Base-by-base conservation (phyloP, 2,888 invertebrate species). In the Dryomyza anilis region DNA sequence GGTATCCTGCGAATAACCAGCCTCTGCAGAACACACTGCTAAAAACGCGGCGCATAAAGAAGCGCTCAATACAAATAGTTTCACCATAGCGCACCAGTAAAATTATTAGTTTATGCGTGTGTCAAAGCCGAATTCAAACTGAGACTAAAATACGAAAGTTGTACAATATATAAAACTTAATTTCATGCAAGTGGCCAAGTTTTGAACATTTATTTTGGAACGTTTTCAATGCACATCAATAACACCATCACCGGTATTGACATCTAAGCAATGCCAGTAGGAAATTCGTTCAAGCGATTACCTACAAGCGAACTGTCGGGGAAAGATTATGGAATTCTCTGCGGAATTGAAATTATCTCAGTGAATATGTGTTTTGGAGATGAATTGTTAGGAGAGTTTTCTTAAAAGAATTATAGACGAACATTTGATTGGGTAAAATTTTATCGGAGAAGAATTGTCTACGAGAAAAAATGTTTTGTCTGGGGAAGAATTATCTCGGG, bases 1-100 rank as follows among this genome's bases (percentile, higher is more conserved):
- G 6, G 80, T 73, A 71, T 79, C 80, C 71, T 80, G 69, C 5
- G 67, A 50, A 56, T 65, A 64, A 67, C 63, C 67, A 45, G 64
- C 63, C 63, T 70, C 69, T 5, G 53, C 64, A 55, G 25, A 46
- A 23, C 45, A 23, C n/a, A 33, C 14, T 23, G 36, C 25, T 27
- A 60, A 16, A 60, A 58, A 64, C 46, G 58, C 62, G 53, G 66
- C 66, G 36, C 64, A 71, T 48, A 69, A 23, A 8, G 29, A n/a
- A n/a, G n/a, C n/a, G n/a, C n/a, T n/a, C n/a, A n/a, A n/a, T n/a
- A n/a, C n/a, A n/a, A n/a, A n/a, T n/a, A 61, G 21, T 29, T 48
- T 50, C 29, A 6, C 8, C 43, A 60, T 60, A 21, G 48, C 25
- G 46, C 59, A 60, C 33, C 36, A 30, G 16, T 2, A 30, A 48